Evolutionary conservation across 2,113 vertebrate species (phyloP).

Genomic region (Callospermophilus lateralis): DNA sequence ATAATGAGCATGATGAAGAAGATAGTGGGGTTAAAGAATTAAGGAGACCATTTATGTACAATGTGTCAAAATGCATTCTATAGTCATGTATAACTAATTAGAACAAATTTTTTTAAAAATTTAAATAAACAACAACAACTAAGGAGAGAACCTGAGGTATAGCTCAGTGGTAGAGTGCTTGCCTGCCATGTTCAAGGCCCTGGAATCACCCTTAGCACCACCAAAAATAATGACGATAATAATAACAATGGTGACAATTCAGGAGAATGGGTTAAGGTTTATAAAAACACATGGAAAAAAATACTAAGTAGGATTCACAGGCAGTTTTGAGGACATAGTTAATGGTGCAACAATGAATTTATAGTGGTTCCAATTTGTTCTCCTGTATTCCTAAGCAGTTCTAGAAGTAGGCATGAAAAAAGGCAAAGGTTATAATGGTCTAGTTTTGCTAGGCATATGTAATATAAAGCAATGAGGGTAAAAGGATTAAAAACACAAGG

Average conservation of each 20-base stretch:
- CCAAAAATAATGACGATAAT: background rate
- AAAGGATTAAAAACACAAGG: conserved; percentile 38
- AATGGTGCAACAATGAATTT: background rate
- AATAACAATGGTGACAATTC: background rate
- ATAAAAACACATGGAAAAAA: conserved; percentile 28
- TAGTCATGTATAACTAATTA: too few relatives aligned
- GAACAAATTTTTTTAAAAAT: too few relatives aligned
- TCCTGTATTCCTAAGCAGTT: background rate
- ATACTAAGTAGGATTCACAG: background rate
- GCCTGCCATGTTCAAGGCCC: background rate
- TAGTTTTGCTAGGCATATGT: background rate
- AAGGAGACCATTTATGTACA: too few relatives aligned
- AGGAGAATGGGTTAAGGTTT: background rate
- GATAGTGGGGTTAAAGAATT: conserved; percentile 1
- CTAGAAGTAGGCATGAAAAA: background rate
- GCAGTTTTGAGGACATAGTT: background rate
- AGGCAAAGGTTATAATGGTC: background rate
- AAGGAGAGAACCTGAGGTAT: background rate
- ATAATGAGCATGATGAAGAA: background rate
- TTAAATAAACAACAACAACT: background rate
- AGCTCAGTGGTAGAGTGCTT: background rate
- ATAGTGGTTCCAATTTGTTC: conserved; percentile 32
- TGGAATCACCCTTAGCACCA: background rate
- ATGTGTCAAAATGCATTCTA: too few relatives aligned
- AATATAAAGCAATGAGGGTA: background rate